Percentiles rank a stretch among this genome's conserved stretches.
Conservation (phyloP, 2,113 vertebrate genomes). For the Deroptyus accipitrinus region DNA sequence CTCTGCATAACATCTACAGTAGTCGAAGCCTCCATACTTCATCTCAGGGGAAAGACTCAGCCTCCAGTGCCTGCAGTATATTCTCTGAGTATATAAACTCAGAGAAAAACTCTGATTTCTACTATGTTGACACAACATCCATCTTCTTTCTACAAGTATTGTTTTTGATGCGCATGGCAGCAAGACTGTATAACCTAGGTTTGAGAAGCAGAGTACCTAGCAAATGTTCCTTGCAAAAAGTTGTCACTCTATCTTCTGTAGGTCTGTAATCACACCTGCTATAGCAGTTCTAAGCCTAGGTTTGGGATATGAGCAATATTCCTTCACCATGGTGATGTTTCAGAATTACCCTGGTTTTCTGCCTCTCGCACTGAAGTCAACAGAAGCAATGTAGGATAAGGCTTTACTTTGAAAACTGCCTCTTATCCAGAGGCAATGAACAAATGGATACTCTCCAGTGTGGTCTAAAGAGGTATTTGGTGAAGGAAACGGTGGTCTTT, state of each 20-base stretch:
- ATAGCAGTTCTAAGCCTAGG: neutral
- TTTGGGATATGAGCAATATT: neutral
- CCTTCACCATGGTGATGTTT: neutral
- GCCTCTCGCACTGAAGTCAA: neutral
- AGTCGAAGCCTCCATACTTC: neutral
- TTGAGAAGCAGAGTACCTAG: neutral
- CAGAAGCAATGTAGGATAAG: neutral
- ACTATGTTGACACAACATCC: neutral
- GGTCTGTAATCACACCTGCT: neutral
- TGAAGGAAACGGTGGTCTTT: neutral
- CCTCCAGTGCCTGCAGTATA: neutral
- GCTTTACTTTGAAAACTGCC: neutral
- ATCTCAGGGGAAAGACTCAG: neutral
- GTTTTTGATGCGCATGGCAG: neutral
- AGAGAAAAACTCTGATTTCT: neutral
- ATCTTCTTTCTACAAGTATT: neutral
- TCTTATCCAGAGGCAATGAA: neutral
- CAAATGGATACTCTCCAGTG: neutral
- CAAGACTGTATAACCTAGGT: neutral
- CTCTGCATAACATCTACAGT: neutral
- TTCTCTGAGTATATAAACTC: neutral
- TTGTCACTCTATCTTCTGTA: neutral
- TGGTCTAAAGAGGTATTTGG: neutral
- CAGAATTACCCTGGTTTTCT: neutral
- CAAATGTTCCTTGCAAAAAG: neutral